Evolutionary conservation across 2,113 vertebrate genomes (phyloP).

Genomic region (Alouatta palliata): DNA sequence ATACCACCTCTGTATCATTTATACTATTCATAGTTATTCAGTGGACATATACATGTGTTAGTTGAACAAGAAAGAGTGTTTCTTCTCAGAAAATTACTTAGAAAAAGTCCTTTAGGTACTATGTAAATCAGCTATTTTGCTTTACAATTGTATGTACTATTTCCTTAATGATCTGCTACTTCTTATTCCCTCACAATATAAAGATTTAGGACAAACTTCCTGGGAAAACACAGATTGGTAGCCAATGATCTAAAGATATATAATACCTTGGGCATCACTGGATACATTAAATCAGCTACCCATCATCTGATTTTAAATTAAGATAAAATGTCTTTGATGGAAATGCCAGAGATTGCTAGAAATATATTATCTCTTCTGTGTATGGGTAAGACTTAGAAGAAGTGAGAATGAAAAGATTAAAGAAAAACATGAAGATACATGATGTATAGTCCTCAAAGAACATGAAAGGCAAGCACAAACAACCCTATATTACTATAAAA

Average conservation of each 20-base stretch:
- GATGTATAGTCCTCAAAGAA: not conserved
- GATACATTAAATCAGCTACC: not conserved
- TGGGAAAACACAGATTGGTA: not conserved
- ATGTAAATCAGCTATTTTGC: not conserved
- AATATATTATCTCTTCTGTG: not conserved
- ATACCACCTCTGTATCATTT: not conserved
- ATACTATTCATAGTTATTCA: not conserved
- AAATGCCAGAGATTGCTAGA: not conserved
- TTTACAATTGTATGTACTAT: fast-evolving
- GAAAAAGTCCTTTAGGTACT: not conserved
- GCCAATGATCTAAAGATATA: not conserved
- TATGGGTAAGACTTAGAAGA: not conserved
- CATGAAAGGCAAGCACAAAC: not conserved
- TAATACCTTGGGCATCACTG: not conserved
- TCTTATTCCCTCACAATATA: not conserved
- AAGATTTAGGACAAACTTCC: not conserved
- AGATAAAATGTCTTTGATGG: not conserved
- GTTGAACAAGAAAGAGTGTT: not conserved
- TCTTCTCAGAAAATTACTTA: not conserved
- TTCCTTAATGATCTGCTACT: not conserved
- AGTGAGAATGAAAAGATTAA: not conserved
- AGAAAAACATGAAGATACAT: not conserved
- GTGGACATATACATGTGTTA: not conserved
- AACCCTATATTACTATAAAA: not conserved
- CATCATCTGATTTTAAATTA: not conserved